Evolutionary conservation across 1,140 invertebrate species (phyloP).

Genomic region (Odontomachus brunneus): DNA sequence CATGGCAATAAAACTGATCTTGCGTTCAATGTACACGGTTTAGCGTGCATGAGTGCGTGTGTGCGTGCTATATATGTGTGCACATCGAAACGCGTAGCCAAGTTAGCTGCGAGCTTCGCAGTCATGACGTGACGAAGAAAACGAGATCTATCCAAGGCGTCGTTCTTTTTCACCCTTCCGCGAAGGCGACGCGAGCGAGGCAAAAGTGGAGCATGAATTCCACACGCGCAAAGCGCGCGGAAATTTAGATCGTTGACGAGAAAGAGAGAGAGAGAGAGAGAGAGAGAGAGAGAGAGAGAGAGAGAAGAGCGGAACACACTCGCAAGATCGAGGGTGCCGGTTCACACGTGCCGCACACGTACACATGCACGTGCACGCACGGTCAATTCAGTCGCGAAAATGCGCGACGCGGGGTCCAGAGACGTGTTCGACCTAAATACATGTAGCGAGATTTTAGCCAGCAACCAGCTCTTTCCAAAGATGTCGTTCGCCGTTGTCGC

Average conservation of each 20-base stretch:
- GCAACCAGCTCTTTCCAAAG: conserved; percentile 42
- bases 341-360: conserved; percentile 26
- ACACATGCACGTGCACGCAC: conserved; percentile 45
- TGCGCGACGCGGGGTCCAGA: conserved; percentile 22
- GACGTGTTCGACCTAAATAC: conserved; percentile 66
- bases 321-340: neutral
- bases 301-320: conserved; percentile 1
- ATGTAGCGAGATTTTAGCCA: neutral
- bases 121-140: conserved; percentile 8
- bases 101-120: neutral
- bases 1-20: neutral
- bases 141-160: neutral
- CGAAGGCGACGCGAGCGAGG: conserved; percentile 28
- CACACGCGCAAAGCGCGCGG: conserved; percentile 13
- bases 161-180: neutral
- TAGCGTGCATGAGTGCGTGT: neutral
- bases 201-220: conserved; percentile 47
- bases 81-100: neutral
- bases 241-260: conserved; percentile 64
- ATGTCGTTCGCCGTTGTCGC: neutral
- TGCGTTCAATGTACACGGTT: neutral
- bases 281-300: too few species aligned
- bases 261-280: neutral
- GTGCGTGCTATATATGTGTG: neutral
- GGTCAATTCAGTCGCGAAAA: conserved; percentile 33